Evolutionary conservation across 2,888 invertebrate species (phyloP), one percentile per base, ranked within the genome.

Genomic region (Hirtodrosophila trivittata): DNA sequence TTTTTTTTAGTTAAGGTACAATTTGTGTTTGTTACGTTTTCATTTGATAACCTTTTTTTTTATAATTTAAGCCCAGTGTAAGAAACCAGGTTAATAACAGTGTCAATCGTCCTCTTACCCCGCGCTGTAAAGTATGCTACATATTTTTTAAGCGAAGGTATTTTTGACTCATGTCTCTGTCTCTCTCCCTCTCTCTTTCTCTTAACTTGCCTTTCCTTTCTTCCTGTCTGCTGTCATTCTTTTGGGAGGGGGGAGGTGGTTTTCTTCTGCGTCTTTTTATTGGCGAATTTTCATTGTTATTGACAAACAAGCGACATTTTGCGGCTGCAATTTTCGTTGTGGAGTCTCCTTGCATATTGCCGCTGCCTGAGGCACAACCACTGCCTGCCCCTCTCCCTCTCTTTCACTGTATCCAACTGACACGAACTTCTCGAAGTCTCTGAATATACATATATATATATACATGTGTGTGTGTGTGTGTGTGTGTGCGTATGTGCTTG

Each of bases 261-360:
- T 18, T 6, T 33, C 21, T 10, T 2, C 41, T n/a, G 8, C 46
- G 32, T 51, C 46, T 33, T 52, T 52, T 26, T 33, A 49, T 35
- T 46, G 30, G 42, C 30, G 45, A 54, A 59, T 62, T 57, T 67
- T 60, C 65, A 76, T 77, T 77, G 77, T 71, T 76, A 77, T 76
- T 76, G 75, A 77, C 75, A 76, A 76, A 76, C 75, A 76, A 77
- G 75, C 65, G 77, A 76, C 77, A 77, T 76, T 77, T 59, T 76
- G 75, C 67, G 75, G 77, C 75, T 76, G 75, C 63, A 63, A 76
- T 76, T 76, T 75, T 65, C 65, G 57, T 43, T 54, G 25, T 7
- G 21, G 13, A 12, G 38, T 50, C 52, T 47, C 16, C 25, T 35
- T 16, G 32, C 54, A 52, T 52, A 47, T 68, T 58, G 35, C 43